Evolutionary conservation across 2,797 vertebrate species (phyloP), one percentile per base, ranked within the genome.

Genomic region (Anguilla anguilla): DNA sequence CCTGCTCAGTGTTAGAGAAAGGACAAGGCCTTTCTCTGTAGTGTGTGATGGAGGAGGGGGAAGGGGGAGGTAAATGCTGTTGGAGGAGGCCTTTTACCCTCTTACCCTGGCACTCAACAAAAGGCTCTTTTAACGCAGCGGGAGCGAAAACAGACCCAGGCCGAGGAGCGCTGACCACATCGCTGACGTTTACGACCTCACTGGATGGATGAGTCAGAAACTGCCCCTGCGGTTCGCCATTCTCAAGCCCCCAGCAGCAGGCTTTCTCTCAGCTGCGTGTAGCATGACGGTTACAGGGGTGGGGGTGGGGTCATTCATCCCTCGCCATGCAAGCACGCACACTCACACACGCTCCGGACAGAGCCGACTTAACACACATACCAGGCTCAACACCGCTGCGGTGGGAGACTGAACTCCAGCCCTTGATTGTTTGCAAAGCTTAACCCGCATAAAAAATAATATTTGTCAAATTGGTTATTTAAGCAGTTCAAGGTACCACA

Each of bases 121-220:
- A 91, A 88, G 51, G 87, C 74, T 74, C 67, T 74, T 91, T 87
- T 81, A 87, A 86, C 59, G 57, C 81, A 49, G 28, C 51, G 53
- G 84, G 84, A 88, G 89, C 86, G 87, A 89, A 86, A 59, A 67
- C 74, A 88, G 91, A 83, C 86, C 86, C 79, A 84, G 87, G 89
- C 84, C 77, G 88, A 74, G 55, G 82, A 74, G 85, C 31, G 53
- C 39, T 83, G 85, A 89, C 85, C 88, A 88, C 84, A 86, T 57
- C 22, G 55, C 87, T 85, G 84, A 86, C 84, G 69, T 77, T 72
- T n/a, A 79, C 86, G 53, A 86, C 86, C 51, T 11, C 51, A 4
- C 19, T 85, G 69, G 83, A 88, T 77, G 84, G 72, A 86, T 87
- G 61, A 87, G 81, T 81, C 61, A 35, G 86, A 53, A 11, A 17